Conservation (phyloP, 2,888 invertebrate genomes). For the Cloeon dipterum region DNA sequence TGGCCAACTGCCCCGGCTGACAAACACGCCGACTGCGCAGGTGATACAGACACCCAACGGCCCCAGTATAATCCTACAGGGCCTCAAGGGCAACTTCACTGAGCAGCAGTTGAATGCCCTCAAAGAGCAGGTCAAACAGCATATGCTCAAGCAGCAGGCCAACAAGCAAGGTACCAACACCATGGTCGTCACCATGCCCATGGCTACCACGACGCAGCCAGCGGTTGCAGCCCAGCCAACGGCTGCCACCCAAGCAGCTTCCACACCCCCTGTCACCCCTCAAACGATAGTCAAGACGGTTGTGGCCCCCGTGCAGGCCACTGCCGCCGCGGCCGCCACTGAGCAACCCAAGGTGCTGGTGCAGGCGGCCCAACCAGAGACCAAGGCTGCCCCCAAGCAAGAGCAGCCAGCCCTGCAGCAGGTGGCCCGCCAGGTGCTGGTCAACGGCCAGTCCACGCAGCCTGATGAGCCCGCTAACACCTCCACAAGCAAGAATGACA, state of each 20-base stretch:
- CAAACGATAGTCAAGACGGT: too few relatives aligned
- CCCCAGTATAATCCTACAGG: conserved; percentile 66
- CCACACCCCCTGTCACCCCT: too few relatives aligned
- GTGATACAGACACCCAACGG: conserved; percentile 67
- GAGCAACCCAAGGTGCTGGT: too few relatives aligned
- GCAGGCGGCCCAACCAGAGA: too few relatives aligned
- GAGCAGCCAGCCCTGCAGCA: neutral
- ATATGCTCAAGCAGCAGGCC: conserved; percentile 62
- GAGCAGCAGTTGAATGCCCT: conserved; percentile 60
- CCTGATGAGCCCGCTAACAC: neutral
- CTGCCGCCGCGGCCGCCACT: too few relatives aligned
- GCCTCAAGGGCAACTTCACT: conserved; percentile 59
- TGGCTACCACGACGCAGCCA: too few relatives aligned
- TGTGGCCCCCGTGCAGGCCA: too few relatives aligned
- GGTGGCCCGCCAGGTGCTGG: neutral
- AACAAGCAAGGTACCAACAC: too few relatives aligned
- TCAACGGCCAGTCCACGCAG: neutral
- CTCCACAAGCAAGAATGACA: conserved; percentile 4
- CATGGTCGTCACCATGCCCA: too few relatives aligned
- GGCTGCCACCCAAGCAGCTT: neutral
- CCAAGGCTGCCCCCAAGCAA: too few relatives aligned
- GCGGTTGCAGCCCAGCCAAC: neutral
- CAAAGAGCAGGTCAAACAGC: conserved; percentile 76
- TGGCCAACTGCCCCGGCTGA: neutral
- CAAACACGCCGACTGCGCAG: conserved; percentile 6